These are phyloP conservation scores for Rhagonycha lutea DNA, from an alignment of 2,888 invertebrate genomes.

Conservation along the genomic window DNA sequence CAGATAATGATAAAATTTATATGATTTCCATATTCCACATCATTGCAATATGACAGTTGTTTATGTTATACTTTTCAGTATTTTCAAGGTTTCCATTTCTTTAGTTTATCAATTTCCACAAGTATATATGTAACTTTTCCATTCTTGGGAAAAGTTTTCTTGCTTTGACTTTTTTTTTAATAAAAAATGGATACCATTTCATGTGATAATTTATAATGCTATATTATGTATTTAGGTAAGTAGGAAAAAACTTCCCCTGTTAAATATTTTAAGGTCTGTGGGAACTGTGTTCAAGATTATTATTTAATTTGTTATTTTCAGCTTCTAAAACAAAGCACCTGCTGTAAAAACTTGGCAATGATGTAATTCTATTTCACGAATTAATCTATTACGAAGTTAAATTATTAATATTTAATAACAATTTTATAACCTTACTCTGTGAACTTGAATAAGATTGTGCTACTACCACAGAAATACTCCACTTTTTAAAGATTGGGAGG, in stretches of 20 bases:
- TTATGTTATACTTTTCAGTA: no score
- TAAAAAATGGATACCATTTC: background rate
- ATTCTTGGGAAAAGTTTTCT: background rate
- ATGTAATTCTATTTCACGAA: background rate
- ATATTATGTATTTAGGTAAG: background rate
- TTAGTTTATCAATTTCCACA: background rate
- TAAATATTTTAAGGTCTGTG: background rate
- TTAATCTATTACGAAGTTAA: background rate
- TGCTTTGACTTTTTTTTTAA: background rate
- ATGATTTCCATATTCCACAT: background rate
- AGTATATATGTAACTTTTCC: background rate
- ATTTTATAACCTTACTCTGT: background rate
- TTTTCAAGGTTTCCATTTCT: no score
- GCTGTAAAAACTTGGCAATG: background rate
- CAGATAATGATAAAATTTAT: background rate
- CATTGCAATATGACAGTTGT: no score
- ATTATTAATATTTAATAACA: background rate
- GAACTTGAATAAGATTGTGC: background rate
- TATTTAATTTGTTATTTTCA: background rate
- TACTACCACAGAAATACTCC: background rate
- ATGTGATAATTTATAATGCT: background rate
- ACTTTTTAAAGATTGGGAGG: no score
- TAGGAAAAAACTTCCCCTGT: background rate
- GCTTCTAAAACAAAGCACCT: background rate
- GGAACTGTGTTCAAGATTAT: background rate